Conservation (phyloP, 1,140 invertebrate genomes). For the Laupala kohalensis region DNA sequence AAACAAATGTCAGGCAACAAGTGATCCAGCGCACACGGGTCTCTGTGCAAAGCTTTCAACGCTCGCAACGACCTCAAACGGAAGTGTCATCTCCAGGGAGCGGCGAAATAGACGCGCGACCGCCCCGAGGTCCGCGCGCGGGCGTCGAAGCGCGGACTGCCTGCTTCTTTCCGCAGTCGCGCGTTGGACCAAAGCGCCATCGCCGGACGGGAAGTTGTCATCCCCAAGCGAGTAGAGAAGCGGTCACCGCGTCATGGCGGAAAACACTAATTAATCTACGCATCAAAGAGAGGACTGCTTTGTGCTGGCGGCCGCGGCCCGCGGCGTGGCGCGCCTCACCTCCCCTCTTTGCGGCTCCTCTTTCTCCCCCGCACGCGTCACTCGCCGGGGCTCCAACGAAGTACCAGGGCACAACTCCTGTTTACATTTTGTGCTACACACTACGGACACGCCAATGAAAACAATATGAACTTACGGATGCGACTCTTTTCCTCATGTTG, state of each 20-base stretch:
- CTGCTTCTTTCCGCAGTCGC: background rate
- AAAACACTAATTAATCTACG: background rate
- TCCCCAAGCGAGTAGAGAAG: background rate
- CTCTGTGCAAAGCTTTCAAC: background rate
- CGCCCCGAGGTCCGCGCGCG: too few species aligned
- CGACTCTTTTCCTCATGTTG: too few species aligned
- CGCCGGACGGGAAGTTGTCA: background rate
- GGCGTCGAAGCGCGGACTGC: background rate
- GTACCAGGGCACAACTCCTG: too few species aligned
- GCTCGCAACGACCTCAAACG: background rate
- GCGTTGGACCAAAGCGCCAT: too few species aligned
- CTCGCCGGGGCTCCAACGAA: too few species aligned
- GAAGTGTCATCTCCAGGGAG: background rate
- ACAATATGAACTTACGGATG: too few species aligned
- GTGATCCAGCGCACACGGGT: background rate
- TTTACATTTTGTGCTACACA: too few species aligned
- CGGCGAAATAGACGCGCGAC: too few species aligned
- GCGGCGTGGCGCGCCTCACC: too few species aligned
- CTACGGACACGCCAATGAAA: too few species aligned
- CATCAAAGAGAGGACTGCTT: background rate
- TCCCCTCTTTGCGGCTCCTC: too few species aligned
- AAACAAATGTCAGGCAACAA: background rate
- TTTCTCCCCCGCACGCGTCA: too few species aligned
- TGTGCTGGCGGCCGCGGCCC: background rate
- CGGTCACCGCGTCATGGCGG: background rate